phyloP scores from a whole-genome alignment of 2,113 vertebrate genomes.

The Rhadina sibilatrix region DNA sequence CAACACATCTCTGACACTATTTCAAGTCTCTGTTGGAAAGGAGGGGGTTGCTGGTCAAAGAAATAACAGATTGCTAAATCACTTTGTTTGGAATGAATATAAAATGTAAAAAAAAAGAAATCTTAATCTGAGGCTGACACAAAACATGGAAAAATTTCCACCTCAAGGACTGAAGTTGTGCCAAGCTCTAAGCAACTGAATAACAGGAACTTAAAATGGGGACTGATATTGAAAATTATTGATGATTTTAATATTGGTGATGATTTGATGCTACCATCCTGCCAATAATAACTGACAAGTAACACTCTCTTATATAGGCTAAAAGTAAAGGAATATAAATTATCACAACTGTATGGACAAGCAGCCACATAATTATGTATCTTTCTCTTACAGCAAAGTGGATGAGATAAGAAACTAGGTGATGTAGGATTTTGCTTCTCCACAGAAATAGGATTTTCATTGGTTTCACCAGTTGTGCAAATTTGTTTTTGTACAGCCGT shows the following conservation, averaged over 20 bases:
- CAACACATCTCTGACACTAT: neutral
- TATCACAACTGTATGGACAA: neutral
- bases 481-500: neutral
- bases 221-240: neutral
- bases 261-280: neutral
- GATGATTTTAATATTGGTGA: neutral
- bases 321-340: neutral
- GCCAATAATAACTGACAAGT: neutral
- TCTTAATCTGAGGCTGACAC: neutral
- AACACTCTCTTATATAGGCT: neutral
- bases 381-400: constrained; percentile 45
- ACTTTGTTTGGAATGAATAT: neutral
- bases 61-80: neutral
- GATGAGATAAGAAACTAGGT: constrained; percentile 36
- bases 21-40: neutral
- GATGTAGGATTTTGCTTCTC: constrained; percentile 36
- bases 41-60: neutral
- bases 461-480: constrained; percentile 20
- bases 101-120: neutral
- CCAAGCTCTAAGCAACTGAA: neutral
- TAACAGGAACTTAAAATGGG: neutral
- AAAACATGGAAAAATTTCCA: neutral
- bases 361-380: constrained; percentile 39
- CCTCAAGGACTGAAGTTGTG: neutral
- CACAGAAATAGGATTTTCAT: constrained; percentile 36